Base-by-base conservation (phyloP, 2,888 invertebrate genomes). In the Ornithoptera priamus region DNA sequence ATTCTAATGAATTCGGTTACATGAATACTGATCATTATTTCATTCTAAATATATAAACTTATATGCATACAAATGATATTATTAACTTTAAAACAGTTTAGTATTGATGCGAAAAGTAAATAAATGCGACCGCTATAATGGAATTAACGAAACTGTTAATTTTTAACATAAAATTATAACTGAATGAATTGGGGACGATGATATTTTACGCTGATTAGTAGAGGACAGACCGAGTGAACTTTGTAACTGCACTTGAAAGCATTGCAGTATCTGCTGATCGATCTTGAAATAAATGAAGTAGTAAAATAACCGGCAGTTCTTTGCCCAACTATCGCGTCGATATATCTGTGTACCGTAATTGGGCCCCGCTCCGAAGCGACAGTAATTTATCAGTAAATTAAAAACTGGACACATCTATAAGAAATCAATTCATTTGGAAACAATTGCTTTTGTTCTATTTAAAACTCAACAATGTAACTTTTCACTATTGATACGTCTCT, bases 371-470 rank as follows among this genome's bases (percentile, higher is more conserved):
- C 72, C 75, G 71, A 74, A 70, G 75, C 74, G 70, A 72, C 72
- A 77, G 80, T 76, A 79, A 82, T 82, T 80, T 85, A 85, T 83
- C 84, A 84, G 81, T 77, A 85, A 76, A 74, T 72, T 75, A 72
- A 76, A 78, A 82, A 83, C 82, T 83, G 80, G 76, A 77, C 79
- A 79, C 79, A 80, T 76, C 78, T 77, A 77, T 50, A 46, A 65
- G 53, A 65, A 24, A 65, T 65, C 65, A 20, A 62, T 58, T 50
- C 58, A 58, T 66, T 22, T 58, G 58, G 60, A 64, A 61, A 69
- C 65, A 69, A 65, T 42, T 39, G 60, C 39, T 22, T 58, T 42
- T 60, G 68, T 63, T 46, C 20, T 42, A 46, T 62, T 63, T 56
- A 20, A 56, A 56, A 56, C 8, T 6, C 18, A n/a, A 20, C 56